A percentile compares a stretch with the other conserved stretches of the same genome.
Evolutionary conservation across 2,113 vertebrate genomes (phyloP).

Genomic region (Saguinus midas): DNA sequence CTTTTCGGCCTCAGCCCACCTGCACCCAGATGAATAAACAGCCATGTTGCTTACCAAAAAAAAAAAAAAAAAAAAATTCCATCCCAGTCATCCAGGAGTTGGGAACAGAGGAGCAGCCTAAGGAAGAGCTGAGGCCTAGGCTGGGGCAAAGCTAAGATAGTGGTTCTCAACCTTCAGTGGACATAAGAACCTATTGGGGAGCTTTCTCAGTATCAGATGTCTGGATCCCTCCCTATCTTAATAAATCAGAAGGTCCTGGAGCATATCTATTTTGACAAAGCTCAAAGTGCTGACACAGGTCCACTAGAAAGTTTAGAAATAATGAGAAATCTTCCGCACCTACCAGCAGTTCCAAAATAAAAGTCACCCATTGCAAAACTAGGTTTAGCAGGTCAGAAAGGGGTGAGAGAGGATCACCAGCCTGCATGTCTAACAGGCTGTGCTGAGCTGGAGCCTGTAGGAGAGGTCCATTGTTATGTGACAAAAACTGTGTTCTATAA

Average conservation of each 20-base stretch:
- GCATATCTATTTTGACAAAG: conserved; percentile 12
- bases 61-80: not conserved
- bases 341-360: conserved; percentile 48
- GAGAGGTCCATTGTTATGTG: not conserved
- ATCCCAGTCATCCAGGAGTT: not conserved
- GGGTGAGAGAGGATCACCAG: not conserved
- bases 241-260: conserved; percentile 3
- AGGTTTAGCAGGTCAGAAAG: conserved; percentile 34
- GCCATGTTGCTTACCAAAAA: too few relatives aligned
- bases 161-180: not conserved
- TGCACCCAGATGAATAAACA: too few relatives aligned
- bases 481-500: conserved; percentile 55
- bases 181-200: not conserved
- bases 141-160: not conserved
- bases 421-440: not conserved
- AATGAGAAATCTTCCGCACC: conserved; percentile 6
- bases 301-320: conserved; percentile 45
- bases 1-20: too few relatives aligned
- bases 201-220: conserved; percentile 3
- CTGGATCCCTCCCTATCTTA: not conserved
- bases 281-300: conserved; percentile 39
- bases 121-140: not conserved
- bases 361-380: conserved; percentile 9
- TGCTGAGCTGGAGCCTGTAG: not conserved
- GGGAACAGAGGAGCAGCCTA: not conserved